Evolutionary conservation across 2,888 invertebrate genomes (phyloP).

Genomic region (Spodoptera littoralis): DNA sequence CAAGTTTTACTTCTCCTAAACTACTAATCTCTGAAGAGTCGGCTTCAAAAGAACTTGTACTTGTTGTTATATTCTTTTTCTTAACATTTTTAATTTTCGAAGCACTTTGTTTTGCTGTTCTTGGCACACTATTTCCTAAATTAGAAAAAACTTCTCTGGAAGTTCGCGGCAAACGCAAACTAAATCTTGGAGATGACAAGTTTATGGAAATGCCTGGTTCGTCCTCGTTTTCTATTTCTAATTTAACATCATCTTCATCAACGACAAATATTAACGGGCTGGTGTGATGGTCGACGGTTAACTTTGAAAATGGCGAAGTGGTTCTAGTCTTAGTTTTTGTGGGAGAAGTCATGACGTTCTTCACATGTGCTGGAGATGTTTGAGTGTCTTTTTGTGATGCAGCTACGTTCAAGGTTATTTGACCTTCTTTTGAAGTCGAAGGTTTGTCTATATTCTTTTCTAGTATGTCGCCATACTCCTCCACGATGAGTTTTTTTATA

Average conservation of each 20-base stretch:
- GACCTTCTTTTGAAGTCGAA: constrained; percentile 72
- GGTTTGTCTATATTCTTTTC: constrained; percentile 78
- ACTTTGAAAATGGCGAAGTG: constrained; percentile 76
- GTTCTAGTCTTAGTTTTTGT: constrained; percentile 80
- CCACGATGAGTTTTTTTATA: constrained; percentile 80
- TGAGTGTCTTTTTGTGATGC: constrained; percentile 82
- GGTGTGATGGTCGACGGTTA: constrained; percentile 76
- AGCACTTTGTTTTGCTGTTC: constrained; percentile 40
- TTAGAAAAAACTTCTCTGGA: constrained; percentile 77
- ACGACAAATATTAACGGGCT: constrained; percentile 73
- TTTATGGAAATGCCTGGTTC: constrained; percentile 79
- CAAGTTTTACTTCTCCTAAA: constrained; percentile 80
- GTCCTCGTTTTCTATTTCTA: constrained; percentile 67
- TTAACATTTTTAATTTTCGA: constrained; percentile 24
- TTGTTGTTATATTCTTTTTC: constrained; percentile 59
- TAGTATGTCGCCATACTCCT: constrained; percentile 82
- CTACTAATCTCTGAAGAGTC: constrained; percentile 84
- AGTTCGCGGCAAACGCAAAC: constrained; percentile 77
- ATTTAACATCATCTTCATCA: constrained; percentile 62
- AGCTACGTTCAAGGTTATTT: constrained; percentile 65
- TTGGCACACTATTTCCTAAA: constrained; percentile 60
- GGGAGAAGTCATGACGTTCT: constrained; percentile 85
- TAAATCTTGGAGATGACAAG: constrained; percentile 82
- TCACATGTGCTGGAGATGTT: constrained; percentile 82
- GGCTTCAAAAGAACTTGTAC: constrained; percentile 79